Evolutionary conservation across 2,888 invertebrate genomes (phyloP).

Genomic region (Itoplectis maculator): DNA sequence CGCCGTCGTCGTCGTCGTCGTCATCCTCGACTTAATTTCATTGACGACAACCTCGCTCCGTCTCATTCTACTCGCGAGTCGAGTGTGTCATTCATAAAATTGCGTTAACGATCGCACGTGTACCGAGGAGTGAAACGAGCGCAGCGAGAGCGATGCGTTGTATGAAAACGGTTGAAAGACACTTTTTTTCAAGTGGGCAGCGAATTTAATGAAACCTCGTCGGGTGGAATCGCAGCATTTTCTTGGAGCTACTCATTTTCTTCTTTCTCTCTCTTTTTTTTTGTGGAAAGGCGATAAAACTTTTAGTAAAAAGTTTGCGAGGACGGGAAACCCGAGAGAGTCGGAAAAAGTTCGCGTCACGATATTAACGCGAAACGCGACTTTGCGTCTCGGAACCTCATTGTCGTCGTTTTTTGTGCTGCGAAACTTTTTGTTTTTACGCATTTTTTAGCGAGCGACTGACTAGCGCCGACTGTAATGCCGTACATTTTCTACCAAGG

Average conservation of each 20-base stretch:
- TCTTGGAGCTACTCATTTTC: background rate
- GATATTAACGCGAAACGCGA: too few species aligned
- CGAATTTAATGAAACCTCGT: constrained; percentile 8
- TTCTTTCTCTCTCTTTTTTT: background rate
- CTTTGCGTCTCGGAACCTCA: too few species aligned
- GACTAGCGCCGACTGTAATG: too few species aligned
- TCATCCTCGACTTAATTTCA: constrained; percentile 61
- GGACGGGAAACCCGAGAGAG: too few species aligned
- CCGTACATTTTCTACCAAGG: too few species aligned
- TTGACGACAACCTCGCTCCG: constrained; percentile 54
- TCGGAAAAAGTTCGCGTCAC: too few species aligned
- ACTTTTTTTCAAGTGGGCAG: constrained; percentile 6
- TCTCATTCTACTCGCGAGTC: background rate
- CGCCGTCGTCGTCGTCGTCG: constrained; percentile 27
- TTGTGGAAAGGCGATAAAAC: background rate
- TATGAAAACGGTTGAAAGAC: constrained; percentile 33
- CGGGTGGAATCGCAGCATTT: background rate
- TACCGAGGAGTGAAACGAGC: constrained; percentile 30
- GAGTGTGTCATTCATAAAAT: constrained; percentile 62
- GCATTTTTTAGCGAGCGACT: too few species aligned
- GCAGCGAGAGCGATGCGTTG: background rate
- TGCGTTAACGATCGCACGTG: constrained; percentile 54
- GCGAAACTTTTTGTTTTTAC: too few species aligned
- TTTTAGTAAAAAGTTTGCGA: background rate
- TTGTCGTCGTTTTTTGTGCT: too few species aligned